These are phyloP conservation scores for Lutra lutra DNA, from an alignment of 2,797 vertebrate genomes.

Conservation along the genomic window DNA sequence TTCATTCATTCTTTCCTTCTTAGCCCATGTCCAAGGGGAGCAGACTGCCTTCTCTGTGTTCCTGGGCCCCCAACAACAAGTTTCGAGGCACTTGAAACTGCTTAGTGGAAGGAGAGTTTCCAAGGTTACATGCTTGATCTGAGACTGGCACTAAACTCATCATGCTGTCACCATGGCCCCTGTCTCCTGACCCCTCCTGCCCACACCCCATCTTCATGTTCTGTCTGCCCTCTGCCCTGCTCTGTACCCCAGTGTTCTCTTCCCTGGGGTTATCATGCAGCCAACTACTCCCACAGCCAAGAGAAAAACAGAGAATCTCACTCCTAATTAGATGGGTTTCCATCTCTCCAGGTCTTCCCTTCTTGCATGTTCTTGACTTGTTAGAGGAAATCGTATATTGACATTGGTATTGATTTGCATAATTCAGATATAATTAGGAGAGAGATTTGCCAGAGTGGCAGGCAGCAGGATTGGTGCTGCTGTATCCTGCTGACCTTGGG, in stretches of 20 bases:
- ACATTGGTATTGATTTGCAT: constrained; percentile 75
- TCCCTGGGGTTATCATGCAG: not conserved
- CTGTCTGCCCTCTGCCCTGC: not conserved
- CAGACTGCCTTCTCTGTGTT: not conserved
- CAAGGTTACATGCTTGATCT: not conserved
- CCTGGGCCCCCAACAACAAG: not conserved
- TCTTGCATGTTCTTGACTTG: constrained; percentile 48
- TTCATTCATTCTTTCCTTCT: not conserved
- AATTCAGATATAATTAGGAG: constrained; percentile 74
- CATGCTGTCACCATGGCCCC: not conserved
- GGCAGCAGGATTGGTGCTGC: not conserved
- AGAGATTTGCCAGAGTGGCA: not conserved
- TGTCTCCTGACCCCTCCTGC: accelerated
- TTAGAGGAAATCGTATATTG: constrained; percentile 60
- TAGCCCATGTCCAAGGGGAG: not conserved
- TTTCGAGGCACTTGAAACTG: not conserved
- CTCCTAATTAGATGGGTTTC: constrained; percentile 46
- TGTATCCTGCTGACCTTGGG: constrained; percentile 15
- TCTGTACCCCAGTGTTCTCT: not conserved
- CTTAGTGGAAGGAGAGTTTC: not conserved
- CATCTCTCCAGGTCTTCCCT: not conserved
- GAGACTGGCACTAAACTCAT: not conserved
- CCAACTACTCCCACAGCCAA: not conserved
- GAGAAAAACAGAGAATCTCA: not conserved
- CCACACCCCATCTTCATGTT: too few species aligned